A percentile compares a stretch with the other conserved stretches of the same genome.
phyloP scores from a whole-genome alignment of 1,140 invertebrate species.

The Drosophila sechellia region DNA sequence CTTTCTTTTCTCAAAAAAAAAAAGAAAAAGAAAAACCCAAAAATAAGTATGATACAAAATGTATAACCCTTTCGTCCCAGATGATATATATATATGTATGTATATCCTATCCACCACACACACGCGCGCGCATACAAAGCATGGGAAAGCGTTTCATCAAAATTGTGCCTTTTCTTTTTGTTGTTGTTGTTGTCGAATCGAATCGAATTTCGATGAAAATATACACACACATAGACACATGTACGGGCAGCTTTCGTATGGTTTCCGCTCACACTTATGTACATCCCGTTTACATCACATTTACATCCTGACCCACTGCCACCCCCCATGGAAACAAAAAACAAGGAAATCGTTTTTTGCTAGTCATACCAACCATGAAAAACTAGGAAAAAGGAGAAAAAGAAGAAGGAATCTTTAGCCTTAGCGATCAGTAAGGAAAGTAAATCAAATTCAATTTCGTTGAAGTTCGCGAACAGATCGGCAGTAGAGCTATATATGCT shows the following conservation, averaged over 20 bases:
- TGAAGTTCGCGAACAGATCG: conserved; percentile 28
- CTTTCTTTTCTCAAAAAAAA: conserved; percentile 24
- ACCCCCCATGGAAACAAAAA: conserved; percentile 1
- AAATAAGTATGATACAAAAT: background rate
- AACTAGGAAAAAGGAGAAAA: background rate
- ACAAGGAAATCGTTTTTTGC: conserved; percentile 21
- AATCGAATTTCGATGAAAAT: conserved; percentile 46
- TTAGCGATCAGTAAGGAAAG: conserved; percentile 17
- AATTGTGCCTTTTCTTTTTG: conserved; percentile 80
- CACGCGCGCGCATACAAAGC: conserved; percentile 35
- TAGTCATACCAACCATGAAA: conserved; percentile 7
- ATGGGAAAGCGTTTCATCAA: conserved; percentile 80
- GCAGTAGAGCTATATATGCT: conserved; percentile 9
- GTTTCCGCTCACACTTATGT: conserved; percentile 8
- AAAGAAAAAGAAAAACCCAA: background rate
- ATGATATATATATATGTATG: conserved; percentile 20
- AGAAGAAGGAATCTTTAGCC: conserved; percentile 9
- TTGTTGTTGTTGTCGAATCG: conserved; percentile 72
- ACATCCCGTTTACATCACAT: conserved; percentile 11
- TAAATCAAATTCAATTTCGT: conserved; percentile 34
- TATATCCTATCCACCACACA: conserved; percentile 15
- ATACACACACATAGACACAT: conserved; percentile 32
- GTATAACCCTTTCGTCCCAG: conserved; percentile 19
- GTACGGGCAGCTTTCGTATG: conserved; percentile 12
- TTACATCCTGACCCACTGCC: conserved; percentile 3